Percentiles rank a stretch among this genome's conserved stretches.
phyloP scores from a whole-genome alignment of 2,797 vertebrate genomes.

The Coregonus suidteri region DNA sequence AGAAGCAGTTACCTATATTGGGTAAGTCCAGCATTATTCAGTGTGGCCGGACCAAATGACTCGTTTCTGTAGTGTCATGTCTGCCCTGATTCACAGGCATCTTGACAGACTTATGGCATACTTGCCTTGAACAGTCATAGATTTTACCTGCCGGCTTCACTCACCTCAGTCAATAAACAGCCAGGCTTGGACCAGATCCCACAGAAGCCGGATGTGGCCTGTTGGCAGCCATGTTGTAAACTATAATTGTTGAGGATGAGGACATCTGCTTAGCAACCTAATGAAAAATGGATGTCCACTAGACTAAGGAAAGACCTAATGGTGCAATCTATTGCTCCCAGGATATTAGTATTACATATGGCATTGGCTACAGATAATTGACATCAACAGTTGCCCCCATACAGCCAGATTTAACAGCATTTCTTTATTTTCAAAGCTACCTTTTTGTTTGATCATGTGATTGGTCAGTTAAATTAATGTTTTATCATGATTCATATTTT shows the following conservation, averaged over 20 bases:
- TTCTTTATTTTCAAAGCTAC: not conserved
- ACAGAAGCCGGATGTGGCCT: not conserved
- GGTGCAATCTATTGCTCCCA: conserved; percentile 59
- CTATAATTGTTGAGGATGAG: conserved; percentile 54
- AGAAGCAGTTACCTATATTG: conserved; percentile 78
- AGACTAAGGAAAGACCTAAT: conserved; percentile 54
- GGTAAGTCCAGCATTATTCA: conserved; percentile 63
- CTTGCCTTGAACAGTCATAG: not conserved
- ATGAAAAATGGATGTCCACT: conserved; percentile 56
- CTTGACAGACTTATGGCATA: not conserved
- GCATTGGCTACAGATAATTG: not conserved
- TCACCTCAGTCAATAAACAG: not conserved
- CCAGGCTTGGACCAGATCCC: not conserved
- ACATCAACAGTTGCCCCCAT: not conserved
- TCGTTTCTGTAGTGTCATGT: not conserved
- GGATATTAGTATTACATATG: conserved; percentile 19
- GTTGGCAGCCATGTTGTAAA: conserved; percentile 67
- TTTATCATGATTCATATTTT: conserved; percentile 19
- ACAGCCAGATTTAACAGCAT: not conserved
- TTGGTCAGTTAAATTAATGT: not conserved
- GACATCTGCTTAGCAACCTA: conserved; percentile 74
- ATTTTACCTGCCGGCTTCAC: not conserved
- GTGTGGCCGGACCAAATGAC: not conserved
- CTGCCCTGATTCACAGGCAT: not conserved
- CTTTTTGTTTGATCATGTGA: not conserved